Percentiles rank a stretch among this genome's conserved stretches.
phyloP scores from a whole-genome alignment of 2,888 invertebrate species.

The Ceramica pisi region DNA sequence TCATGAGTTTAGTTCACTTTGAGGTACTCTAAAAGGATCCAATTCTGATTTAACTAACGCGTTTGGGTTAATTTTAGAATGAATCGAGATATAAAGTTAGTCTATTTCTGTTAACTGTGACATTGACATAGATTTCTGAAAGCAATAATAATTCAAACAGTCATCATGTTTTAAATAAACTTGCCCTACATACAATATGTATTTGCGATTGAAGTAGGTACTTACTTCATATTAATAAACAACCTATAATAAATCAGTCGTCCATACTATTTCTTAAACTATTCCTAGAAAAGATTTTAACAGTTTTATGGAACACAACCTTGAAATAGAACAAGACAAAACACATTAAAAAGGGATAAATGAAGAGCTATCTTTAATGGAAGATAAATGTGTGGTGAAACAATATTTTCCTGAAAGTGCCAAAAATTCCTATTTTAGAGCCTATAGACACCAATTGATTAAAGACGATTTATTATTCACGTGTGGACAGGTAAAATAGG shows the following conservation, averaged over 20 bases:
- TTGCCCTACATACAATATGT: slow-evolving; percentile 17
- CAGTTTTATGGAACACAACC: slow-evolving; percentile 33
- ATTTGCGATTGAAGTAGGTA: slow-evolving; percentile 17
- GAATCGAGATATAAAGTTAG: background rate
- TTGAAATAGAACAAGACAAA: slow-evolving; percentile 36
- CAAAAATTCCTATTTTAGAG: background rate
- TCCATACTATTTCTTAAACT: slow-evolving; percentile 19
- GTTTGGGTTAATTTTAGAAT: slow-evolving; percentile 3
- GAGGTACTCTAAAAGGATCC: background rate
- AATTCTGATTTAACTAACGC: slow-evolving; percentile 1
- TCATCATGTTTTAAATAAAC: slow-evolving; percentile 14
- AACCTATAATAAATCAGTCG: slow-evolving; percentile 48
- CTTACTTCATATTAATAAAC: slow-evolving; percentile 41
- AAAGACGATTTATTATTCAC: background rate
- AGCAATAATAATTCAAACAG: slow-evolving; percentile 13
- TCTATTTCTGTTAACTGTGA: background rate
- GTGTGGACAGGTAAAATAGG: background rate
- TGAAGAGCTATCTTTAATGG: background rate
- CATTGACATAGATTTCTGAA: slow-evolving; percentile 27
- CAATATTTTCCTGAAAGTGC: slow-evolving; percentile 26
- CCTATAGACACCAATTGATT: background rate
- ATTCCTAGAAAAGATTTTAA: slow-evolving; percentile 39
- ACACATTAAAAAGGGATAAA: slow-evolving; percentile 28
- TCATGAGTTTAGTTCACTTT: slow-evolving; percentile 30
- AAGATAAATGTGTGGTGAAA: slow-evolving; percentile 18